Conservation (phyloP, 1,140 invertebrate species). For the Lanistes nyassanus region DNA sequence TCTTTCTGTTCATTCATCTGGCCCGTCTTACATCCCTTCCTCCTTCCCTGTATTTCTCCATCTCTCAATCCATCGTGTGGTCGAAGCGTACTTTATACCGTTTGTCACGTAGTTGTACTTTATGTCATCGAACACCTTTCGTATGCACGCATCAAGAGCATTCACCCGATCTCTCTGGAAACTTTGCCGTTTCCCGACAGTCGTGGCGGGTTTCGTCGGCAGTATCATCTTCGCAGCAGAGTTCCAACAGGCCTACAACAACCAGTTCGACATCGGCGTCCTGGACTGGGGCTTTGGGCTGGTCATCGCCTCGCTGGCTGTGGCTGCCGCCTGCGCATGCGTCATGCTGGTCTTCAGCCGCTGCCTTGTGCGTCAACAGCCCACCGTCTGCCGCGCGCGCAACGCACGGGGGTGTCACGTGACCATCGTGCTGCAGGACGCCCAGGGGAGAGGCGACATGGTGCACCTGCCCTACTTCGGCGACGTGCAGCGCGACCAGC, state of each 20-base stretch:
- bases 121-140: too few relatives aligned
- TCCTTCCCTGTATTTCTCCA: too few relatives aligned
- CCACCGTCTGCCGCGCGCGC: not conserved
- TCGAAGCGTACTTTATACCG: too few relatives aligned
- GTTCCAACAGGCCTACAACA: not conserved
- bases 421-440: not conserved
- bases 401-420: not conserved
- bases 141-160: too few relatives aligned
- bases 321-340: slow-evolving; percentile 4
- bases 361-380: not conserved
- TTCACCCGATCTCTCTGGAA: too few relatives aligned
- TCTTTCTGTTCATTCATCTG: too few relatives aligned
- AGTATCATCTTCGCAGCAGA: slow-evolving; percentile 9
- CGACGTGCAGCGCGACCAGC: slow-evolving; percentile 2
- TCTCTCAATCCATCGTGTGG: too few relatives aligned
- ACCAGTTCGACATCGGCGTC: not conserved
- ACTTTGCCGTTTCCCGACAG: not conserved
- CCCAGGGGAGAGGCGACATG: not conserved
- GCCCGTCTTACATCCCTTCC: too few relatives aligned
- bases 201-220: not conserved
- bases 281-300: slow-evolving; percentile 15
- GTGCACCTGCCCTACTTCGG: slow-evolving; percentile 12
- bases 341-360: slow-evolving; percentile 8
- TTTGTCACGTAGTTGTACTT: too few relatives aligned
- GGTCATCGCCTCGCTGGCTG: not conserved